Conservation (phyloP, 2,113 vertebrate genomes). For the Todiramphus saurophagus region DNA sequence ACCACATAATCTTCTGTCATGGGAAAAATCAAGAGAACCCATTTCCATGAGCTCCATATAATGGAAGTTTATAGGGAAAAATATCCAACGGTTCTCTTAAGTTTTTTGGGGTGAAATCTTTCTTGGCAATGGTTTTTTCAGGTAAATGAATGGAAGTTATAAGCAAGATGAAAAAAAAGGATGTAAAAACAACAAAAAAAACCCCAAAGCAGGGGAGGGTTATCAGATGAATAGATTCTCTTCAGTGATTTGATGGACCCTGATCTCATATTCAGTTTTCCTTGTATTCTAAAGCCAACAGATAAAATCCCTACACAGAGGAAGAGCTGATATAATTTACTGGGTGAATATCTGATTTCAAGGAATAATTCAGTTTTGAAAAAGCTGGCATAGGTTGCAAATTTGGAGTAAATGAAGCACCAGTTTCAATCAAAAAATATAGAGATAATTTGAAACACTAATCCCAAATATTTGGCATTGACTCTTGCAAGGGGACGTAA, state of each 20-base stretch:
- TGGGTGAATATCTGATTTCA: not conserved
- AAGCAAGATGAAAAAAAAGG: not conserved
- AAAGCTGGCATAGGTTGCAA: not conserved
- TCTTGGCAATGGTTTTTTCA: not conserved
- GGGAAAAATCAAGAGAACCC: not conserved
- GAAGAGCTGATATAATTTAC: not conserved
- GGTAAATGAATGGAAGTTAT: not conserved
- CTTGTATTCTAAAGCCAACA: not conserved
- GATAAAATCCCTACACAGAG: not conserved
- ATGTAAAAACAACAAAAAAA: not conserved
- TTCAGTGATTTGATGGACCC: not conserved
- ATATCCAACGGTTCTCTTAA: not conserved
- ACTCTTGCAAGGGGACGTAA: not conserved
- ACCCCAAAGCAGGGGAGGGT: not conserved
- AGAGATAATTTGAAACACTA: not conserved
- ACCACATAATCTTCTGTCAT: not conserved
- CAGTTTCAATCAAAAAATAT: not conserved
- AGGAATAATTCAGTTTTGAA: not conserved
- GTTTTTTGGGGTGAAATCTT: not conserved
- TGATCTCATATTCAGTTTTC: not conserved
- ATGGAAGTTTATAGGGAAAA: not conserved
- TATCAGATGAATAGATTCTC: not conserved
- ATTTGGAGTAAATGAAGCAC: not conserved
- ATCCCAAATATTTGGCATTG: not conserved
- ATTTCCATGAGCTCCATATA: not conserved